A percentile compares a stretch with the other conserved stretches of the same genome.
These are phyloP conservation scores for human DNA, from an alignment of 2,113 vertebrate species.

Conservation along the genomic window GRCh38 chr11:135028501-135029000, in stretches of 20 bases:
- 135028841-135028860: neutral
- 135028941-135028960: neutral
- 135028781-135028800: neutral
- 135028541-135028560: slow-evolving; percentile 74
- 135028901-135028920: neutral
- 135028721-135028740: neutral
- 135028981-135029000: neutral
- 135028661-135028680: too few relatives aligned
- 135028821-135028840: neutral
- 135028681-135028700: too few relatives aligned
- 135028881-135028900: neutral
- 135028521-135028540: slow-evolving; percentile 72
- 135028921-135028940: neutral
- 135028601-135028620: slow-evolving; percentile 6
- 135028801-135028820: neutral
- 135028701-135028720: too few relatives aligned
- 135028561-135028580: slow-evolving; percentile 52
- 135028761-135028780: neutral
- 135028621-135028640: neutral
- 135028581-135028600: slow-evolving; percentile 62
- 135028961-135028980: neutral
- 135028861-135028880: neutral
- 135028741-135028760: neutral
- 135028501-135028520: slow-evolving; percentile 80
- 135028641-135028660: neutral